phyloP scores from a whole-genome alignment of 1,140 invertebrate species.

The Capitella teleta region DNA sequence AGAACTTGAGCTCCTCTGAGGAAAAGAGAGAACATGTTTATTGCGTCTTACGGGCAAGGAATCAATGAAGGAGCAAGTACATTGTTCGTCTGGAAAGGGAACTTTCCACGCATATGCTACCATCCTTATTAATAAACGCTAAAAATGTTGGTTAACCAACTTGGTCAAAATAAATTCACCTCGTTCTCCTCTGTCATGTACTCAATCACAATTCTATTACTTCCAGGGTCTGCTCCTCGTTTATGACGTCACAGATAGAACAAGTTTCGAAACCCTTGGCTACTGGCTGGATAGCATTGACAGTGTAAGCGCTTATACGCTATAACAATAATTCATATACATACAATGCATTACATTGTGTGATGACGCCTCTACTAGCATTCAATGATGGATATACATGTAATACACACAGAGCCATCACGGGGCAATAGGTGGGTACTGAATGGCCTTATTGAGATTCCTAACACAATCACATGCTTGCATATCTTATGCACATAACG shows the following conservation, averaged over 20 bases:
- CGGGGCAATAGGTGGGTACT: neutral
- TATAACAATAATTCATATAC: neutral
- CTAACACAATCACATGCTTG: neutral
- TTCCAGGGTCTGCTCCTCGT: slow-evolving; percentile 29
- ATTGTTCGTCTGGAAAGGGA: too few relatives aligned
- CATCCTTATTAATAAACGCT: too few relatives aligned
- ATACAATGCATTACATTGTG: neutral
- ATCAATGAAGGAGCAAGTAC: too few relatives aligned
- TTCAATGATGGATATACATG: neutral
- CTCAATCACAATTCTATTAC: too few relatives aligned
- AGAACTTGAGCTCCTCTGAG: too few relatives aligned
- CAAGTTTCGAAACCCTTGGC: slow-evolving; percentile 21
- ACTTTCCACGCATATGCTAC: too few relatives aligned
- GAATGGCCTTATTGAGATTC: neutral
- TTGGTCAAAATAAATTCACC: too few relatives aligned
- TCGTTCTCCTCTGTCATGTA: too few relatives aligned
- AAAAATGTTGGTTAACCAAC: too few relatives aligned
- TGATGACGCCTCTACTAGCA: neutral
- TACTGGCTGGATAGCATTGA: slow-evolving; percentile 31
- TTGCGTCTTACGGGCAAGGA: too few relatives aligned
- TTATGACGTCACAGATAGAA: slow-evolving; percentile 29
- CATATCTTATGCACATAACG: neutral
- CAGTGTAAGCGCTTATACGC: slow-evolving; percentile 17
- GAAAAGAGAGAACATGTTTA: too few relatives aligned
- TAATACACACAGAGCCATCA: neutral